Conservation (phyloP, 37 sponge, comb jelly and placozoan species). For the Mnemiopsis leidyi region DNA sequence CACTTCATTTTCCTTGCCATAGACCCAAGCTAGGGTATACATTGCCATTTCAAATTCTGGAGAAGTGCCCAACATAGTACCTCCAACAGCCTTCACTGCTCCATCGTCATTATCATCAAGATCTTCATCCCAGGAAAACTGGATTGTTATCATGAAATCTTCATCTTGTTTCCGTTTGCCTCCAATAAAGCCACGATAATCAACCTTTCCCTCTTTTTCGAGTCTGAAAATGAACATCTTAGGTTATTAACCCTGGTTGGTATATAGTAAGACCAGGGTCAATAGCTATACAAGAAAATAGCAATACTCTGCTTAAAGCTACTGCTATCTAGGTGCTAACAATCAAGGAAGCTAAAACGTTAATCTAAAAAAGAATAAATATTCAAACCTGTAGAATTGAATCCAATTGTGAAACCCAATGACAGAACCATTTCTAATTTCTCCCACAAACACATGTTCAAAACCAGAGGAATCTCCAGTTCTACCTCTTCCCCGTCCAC, state of each 20-base stretch:
- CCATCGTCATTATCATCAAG: conserved; percentile 58
- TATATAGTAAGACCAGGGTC: too few relatives aligned
- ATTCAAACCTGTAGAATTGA: conserved; percentile 75
- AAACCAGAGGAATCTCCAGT: conserved; percentile 86
- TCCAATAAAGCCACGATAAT: conserved; percentile 85
- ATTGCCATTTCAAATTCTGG: conserved; percentile 95
- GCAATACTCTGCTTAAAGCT: too few relatives aligned
- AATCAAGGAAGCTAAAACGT: too few relatives aligned
- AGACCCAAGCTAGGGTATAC: conserved; percentile 82
- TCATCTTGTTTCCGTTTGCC: conserved; percentile 71
- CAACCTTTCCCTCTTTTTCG: conserved; percentile 88
- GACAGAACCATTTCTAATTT: conserved; percentile 75
- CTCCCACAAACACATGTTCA: conserved; percentile 97
- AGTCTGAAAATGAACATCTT: conserved; percentile 67
- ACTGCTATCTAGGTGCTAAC: too few relatives aligned
- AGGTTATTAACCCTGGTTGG: too few relatives aligned
- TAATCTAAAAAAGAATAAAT: too few relatives aligned
- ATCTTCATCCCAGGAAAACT: conserved; percentile 67
- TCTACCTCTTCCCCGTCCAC: conserved; percentile 59
- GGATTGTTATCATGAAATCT: conserved; percentile 64
- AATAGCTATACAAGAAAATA: too few relatives aligned
- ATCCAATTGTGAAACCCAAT: conserved; percentile 97
- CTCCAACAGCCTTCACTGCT: conserved; percentile 75
- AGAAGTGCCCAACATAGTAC: conserved; percentile 84
- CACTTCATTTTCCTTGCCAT: conserved; percentile 65